Conservation (phyloP, 2,797 vertebrate genomes). For the Nannoperca obscura region DNA sequence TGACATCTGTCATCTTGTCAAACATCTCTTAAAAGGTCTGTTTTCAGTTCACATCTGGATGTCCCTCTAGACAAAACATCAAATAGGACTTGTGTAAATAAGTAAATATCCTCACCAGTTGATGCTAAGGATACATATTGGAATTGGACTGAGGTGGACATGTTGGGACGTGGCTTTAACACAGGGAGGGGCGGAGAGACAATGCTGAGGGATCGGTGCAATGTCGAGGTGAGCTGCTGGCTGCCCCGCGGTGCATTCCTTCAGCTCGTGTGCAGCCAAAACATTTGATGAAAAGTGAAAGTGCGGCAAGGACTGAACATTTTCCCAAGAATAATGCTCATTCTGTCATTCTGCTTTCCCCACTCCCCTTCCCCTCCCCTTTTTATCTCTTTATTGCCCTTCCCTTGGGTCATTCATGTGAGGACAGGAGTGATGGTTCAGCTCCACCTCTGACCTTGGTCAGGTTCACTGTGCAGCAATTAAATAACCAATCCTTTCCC, state of each 20-base stretch:
- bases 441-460: conserved; percentile 59
- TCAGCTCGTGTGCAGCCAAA: conserved; percentile 69
- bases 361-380: conserved; percentile 29
- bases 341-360: conserved; percentile 42
- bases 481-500: conserved; percentile 19
- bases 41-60: conserved; percentile 19
- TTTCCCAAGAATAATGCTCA: conserved; percentile 63
- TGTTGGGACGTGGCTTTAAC: conserved; percentile 66
- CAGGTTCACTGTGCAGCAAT: conserved; percentile 55
- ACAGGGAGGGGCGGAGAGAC: conserved; percentile 6
- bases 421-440: conserved; percentile 58
- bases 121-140: conserved; percentile 38
- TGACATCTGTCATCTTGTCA: conserved; percentile 41
- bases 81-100: background rate
- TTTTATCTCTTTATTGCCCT: conserved; percentile 50
- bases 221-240: conserved; percentile 67
- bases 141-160: conserved; percentile 63
- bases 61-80: conserved; percentile 6
- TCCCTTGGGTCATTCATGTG: conserved; percentile 72
- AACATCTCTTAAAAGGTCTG: conserved; percentile 8
- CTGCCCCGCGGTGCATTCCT: conserved; percentile 79
- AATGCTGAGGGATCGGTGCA: conserved; percentile 36
- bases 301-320: conserved; percentile 63
- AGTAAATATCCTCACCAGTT: conserved; percentile 13
- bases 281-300: conserved; percentile 78